A percentile compares a stretch with the other conserved stretches of the same genome.
These are phyloP conservation scores for Agrochola lota DNA, from an alignment of 2,888 invertebrate species.

Conservation along the genomic window DNA sequence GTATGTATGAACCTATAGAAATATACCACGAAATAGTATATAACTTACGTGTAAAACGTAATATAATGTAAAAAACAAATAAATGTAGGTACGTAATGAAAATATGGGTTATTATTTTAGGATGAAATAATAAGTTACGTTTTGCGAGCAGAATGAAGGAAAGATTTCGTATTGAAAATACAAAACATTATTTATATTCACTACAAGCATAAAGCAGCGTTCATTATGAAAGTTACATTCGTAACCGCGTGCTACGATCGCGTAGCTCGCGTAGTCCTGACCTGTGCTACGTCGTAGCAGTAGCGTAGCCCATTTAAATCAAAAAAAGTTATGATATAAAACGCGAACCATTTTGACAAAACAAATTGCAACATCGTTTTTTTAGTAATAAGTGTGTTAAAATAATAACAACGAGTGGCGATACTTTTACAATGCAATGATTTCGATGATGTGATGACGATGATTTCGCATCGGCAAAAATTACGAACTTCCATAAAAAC, in stretches of 20 bases:
- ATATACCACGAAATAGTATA: background rate
- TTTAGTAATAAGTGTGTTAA: background rate
- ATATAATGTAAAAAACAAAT: background rate
- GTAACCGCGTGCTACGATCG: constrained; percentile 7
- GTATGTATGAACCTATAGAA: background rate
- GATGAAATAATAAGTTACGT: constrained; percentile 6
- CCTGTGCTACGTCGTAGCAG: constrained; percentile 37
- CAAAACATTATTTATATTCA: background rate
- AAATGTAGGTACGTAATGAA: constrained; percentile 5
- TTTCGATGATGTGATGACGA: too few species aligned
- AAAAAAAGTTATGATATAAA: background rate
- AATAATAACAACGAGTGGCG: background rate
- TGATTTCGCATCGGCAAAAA: background rate
- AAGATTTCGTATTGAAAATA: background rate
- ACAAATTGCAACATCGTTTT: background rate
- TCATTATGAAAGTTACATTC: background rate
- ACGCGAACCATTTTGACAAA: background rate
- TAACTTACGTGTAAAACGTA: background rate
- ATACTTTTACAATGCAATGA: background rate
- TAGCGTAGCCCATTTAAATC: background rate
- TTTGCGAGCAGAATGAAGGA: constrained; percentile 2
- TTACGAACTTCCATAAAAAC: background rate
- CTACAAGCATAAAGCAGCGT: background rate
- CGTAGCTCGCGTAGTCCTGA: constrained; percentile 4
- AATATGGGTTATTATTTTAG: constrained; percentile 14